Conservation (phyloP, 2,113 vertebrate genomes). For the Empidonax traillii region DNA sequence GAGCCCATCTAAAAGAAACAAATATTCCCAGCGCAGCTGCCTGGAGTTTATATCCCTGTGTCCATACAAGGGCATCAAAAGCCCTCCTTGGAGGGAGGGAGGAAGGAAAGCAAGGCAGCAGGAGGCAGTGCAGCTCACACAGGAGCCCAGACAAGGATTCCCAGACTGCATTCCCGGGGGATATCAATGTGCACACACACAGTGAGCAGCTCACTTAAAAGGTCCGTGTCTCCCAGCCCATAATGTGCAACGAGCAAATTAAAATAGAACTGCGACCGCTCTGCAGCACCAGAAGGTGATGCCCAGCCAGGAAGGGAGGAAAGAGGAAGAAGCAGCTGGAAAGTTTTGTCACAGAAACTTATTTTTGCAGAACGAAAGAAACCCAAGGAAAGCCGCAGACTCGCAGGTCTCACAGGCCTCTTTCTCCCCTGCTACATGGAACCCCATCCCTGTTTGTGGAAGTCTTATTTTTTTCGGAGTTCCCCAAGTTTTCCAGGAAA, state of each 20-base stretch:
- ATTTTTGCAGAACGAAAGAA: not conserved
- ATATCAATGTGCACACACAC: not conserved
- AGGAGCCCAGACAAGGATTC: not conserved
- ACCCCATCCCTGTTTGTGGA: accelerated
- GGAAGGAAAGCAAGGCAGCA: not conserved
- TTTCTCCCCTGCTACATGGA: not conserved
- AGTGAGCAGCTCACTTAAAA: not conserved
- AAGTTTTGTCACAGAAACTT: not conserved
- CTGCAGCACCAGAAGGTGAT: not conserved
- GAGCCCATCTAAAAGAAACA: not conserved
- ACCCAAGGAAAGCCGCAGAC: not conserved
- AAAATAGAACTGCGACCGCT: not conserved
- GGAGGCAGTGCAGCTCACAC: not conserved
- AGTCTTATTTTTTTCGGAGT: accelerated
- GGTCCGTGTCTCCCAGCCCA: not conserved
- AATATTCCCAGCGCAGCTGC: not conserved
- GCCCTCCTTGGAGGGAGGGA: not conserved
- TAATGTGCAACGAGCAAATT: accelerated
- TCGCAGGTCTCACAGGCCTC: not conserved
- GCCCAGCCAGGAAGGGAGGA: too few species aligned
- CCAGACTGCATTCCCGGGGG: not conserved
- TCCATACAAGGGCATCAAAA: not conserved
- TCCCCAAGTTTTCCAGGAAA: not conserved
- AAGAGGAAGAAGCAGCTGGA: not conserved
- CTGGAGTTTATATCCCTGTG: not conserved